Conservation (phyloP, 2,113 vertebrate genomes). For the Delphinapterus leucas region DNA sequence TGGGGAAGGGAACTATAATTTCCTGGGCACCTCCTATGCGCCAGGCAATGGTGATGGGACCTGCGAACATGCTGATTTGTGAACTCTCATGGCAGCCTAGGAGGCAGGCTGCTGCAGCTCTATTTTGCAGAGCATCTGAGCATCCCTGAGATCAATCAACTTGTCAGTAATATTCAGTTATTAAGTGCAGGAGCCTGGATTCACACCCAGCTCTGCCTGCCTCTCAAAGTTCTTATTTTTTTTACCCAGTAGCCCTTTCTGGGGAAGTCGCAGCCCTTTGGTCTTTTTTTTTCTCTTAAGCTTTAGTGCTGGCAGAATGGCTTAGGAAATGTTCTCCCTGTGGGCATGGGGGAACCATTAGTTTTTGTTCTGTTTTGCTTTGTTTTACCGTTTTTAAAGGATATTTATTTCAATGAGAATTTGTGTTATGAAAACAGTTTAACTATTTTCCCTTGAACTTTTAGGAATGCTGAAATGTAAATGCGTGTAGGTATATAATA, state of each 20-base stretch:
- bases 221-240: not conserved
- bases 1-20: not conserved
- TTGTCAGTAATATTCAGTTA: not conserved
- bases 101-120: not conserved
- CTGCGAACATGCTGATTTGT: rapidly evolving
- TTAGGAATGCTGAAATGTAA: not conserved
- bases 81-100: rapidly evolving
- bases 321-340: not conserved
- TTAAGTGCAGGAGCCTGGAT: not conserved
- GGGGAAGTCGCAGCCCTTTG: not conserved
- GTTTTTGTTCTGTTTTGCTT: not conserved
- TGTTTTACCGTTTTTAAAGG: not conserved
- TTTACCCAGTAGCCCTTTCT: not conserved
- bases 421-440: not conserved
- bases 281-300: not conserved
- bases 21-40: not conserved
- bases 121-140: not conserved
- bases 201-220: not conserved
- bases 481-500: not conserved
- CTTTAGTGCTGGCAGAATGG: not conserved
- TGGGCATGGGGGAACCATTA: not conserved
- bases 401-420: not conserved
- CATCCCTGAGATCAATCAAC: not conserved
- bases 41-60: not conserved
- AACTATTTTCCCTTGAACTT: not conserved